phyloP scores from a whole-genome alignment of 1,140 invertebrate species.

The Laodelphax striatellus region DNA sequence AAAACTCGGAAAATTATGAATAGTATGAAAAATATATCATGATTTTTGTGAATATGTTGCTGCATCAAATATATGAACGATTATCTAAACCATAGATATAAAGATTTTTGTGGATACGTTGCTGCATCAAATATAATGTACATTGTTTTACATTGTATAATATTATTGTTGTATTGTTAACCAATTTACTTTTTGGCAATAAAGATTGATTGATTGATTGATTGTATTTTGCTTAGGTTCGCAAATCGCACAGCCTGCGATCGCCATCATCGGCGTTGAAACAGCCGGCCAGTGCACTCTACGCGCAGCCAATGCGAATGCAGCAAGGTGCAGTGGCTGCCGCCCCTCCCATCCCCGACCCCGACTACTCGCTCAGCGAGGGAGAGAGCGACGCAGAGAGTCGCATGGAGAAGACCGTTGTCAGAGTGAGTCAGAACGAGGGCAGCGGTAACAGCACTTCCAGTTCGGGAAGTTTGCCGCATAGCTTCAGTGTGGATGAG shows the following conservation, averaged over 20 bases:
- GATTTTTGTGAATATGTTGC: too few species aligned
- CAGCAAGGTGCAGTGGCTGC: slow-evolving; percentile 6
- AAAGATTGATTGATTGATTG: too few species aligned
- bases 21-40: too few species aligned
- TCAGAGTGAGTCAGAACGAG: slow-evolving; percentile 18
- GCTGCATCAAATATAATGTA: too few species aligned
- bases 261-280: slow-evolving; percentile 36
- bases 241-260: slow-evolving; percentile 50
- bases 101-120: too few species aligned
- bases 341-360: slow-evolving; percentile 73
- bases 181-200: not conserved
- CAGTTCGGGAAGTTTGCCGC: slow-evolving; percentile 60
- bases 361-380: slow-evolving; percentile 77
- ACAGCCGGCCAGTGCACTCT: slow-evolving; percentile 15
- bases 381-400: slow-evolving; percentile 41
- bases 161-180: not conserved
- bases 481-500: slow-evolving; percentile 76
- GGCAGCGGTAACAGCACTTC: slow-evolving; percentile 24
- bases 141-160: not conserved
- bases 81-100: too few species aligned
- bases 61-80: too few species aligned
- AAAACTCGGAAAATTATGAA: too few species aligned
- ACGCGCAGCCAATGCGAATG: slow-evolving; percentile 22
- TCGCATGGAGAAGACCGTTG: slow-evolving; percentile 42
- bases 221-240: slow-evolving; percentile 33